These are phyloP conservation scores for Vombatus ursinus DNA, from an alignment of 2,113 vertebrate species.

Conservation along the genomic window DNA sequence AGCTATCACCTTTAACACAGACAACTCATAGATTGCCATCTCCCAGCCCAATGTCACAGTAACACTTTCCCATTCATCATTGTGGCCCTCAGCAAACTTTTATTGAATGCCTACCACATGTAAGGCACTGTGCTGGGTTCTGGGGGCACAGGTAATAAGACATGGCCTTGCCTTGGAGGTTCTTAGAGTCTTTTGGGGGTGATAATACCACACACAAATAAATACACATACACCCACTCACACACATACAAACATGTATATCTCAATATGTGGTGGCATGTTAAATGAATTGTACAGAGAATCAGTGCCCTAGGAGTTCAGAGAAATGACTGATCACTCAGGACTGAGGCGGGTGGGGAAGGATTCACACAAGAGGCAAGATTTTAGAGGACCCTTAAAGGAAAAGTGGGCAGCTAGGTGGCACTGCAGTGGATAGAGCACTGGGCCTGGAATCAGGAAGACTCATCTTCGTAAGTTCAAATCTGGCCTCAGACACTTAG, in stretches of 20 bases:
- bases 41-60: not conserved
- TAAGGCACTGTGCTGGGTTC: not conserved
- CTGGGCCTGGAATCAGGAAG: not conserved
- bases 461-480: not conserved
- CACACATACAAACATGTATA: not conserved
- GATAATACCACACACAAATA: not conserved
- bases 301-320: constrained; percentile 40
- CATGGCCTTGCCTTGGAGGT: constrained; percentile 32
- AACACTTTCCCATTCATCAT: not conserved
- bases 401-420: not conserved
- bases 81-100: not conserved
- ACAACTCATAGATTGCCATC: not conserved
- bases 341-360: constrained; percentile 37
- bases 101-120: not conserved
- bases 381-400: constrained; percentile 53
- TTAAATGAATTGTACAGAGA: constrained; percentile 6
- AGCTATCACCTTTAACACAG: not conserved
- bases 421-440: not conserved
- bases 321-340: constrained; percentile 41
- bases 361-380: constrained; percentile 62
- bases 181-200: constrained; percentile 38
- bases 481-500: not conserved
- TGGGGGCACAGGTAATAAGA: constrained; percentile 49
- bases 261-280: not conserved
- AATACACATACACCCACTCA: not conserved